A percentile compares a stretch with the other conserved stretches of the same genome.
Evolutionary conservation across 2,888 invertebrate species (phyloP).

Genomic region (Perithous albicinctus): DNA sequence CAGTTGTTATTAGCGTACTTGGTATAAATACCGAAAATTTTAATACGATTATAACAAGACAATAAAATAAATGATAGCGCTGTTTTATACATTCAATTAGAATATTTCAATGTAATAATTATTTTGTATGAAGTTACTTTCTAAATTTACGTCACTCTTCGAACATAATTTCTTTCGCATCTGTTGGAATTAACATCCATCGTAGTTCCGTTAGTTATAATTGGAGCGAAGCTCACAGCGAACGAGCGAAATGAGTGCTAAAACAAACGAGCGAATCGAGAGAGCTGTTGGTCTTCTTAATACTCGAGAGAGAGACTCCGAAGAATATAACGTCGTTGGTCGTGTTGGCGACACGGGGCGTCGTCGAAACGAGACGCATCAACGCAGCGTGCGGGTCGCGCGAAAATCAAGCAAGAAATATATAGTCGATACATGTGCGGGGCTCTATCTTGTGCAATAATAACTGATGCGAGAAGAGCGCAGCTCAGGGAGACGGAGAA

Average conservation of each 20-base stretch:
- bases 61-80: no score
- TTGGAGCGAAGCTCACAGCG: conserved; percentile 31
- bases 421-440: conserved; percentile 15
- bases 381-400: conserved; percentile 37
- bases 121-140: no score
- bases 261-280: conserved; percentile 49
- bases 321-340: conserved; percentile 33
- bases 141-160: not conserved
- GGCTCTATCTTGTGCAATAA: conserved; percentile 21
- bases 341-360: conserved; percentile 52
- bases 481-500: not conserved
- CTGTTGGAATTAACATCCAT: not conserved
- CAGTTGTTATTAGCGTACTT: not conserved
- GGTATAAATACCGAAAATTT: not conserved
- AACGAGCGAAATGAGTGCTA: conserved; percentile 38
- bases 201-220: conserved; percentile 26
- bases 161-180: not conserved
- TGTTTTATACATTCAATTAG: no score
- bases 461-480: conserved; percentile 46
- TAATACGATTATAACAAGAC: no score
- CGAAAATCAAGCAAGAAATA: conserved; percentile 42
- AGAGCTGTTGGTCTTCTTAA: conserved; percentile 22
- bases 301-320: conserved; percentile 21
- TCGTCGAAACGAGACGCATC: conserved; percentile 51
- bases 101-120: not conserved